Percentiles rank a stretch among this genome's conserved stretches.
phyloP scores from a whole-genome alignment of 2,113 vertebrate genomes.

The Cynoglossus semilaevis region DNA sequence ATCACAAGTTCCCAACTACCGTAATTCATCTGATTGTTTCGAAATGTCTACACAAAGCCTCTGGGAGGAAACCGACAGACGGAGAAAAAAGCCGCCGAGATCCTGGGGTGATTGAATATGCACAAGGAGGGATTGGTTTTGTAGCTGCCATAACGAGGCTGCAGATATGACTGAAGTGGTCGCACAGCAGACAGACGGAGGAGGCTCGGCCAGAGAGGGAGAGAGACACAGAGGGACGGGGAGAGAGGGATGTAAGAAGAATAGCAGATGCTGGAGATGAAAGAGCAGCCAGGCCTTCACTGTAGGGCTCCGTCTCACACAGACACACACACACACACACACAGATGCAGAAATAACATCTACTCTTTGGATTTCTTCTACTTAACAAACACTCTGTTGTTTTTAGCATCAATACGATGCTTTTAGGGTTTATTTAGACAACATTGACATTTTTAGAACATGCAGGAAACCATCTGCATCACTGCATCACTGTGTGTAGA shows the following conservation, averaged over 20 bases:
- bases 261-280: slow-evolving; percentile 62
- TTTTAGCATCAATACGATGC: neutral
- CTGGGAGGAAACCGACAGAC: slow-evolving; percentile 58
- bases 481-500: no score
- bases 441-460: neutral
- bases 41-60: slow-evolving; percentile 60
- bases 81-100: slow-evolving; percentile 41
- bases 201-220: slow-evolving; percentile 29
- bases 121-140: slow-evolving; percentile 52
- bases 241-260: slow-evolving; percentile 41
- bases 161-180: slow-evolving; percentile 68
- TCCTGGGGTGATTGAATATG: slow-evolving; percentile 66
- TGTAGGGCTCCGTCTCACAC: slow-evolving; percentile 48
- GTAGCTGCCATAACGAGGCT: slow-evolving; percentile 49
- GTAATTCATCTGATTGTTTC: slow-evolving; percentile 64
- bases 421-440: neutral
- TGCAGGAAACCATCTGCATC: neutral
- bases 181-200: slow-evolving; percentile 51
- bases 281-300: slow-evolving; percentile 42
- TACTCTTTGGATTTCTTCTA: slow-evolving; percentile 7
- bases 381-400: slow-evolving; percentile 1
- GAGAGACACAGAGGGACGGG: neutral
- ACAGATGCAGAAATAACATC: slow-evolving; percentile 12
- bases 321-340: slow-evolving; percentile 17
- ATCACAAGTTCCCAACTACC: slow-evolving; percentile 60